Evolutionary conservation across 2,888 invertebrate genomes (phyloP), one percentile per base, ranked within the genome.

Genomic region (Chymomyza procnemis): DNA sequence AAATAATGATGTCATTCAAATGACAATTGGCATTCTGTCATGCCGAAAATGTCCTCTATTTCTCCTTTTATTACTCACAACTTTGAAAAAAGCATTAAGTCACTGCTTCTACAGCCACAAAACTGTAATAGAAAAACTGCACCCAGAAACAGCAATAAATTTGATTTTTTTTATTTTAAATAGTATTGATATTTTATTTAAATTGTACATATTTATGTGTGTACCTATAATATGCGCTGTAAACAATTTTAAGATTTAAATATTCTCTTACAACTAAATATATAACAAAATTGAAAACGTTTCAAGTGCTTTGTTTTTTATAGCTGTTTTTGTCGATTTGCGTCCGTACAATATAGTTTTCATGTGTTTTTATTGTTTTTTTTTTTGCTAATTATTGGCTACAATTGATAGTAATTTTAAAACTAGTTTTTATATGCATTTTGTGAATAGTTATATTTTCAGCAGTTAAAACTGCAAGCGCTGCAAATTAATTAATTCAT

Each of bases 221-320:
- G 80, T 85, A 85, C 83, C 71, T 80, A 85, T 62, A 72, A 80
- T 73, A 84, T 85, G 84, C 75, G 71, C 81, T 72, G 56, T 67
- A 81, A 81, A 81, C 81, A 83, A 72, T 72, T 66, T n/a, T 73
- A 72, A 69, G 68, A 78, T 66, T 80, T 84, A 81, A 76, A 84
- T 84, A 80, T 66, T 67, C 69, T 69, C 79, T 82, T 82, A 82
- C 79, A 84, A 86, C 84, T 82, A 82, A 86, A 86, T 82, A 82
- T 81, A 86, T 86, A 82, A 82, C 81, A 82, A 82, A 82, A 81
- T 86, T 75, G 83, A 85, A 82, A 86, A 81, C 86, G 75, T 84
- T 86, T 84, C 75, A 80, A 86, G 73, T 79, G 73, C 22, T 47
- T 56, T 64, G 69, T 58, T 66, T 56, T n/a, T 26, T 61, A 12